phyloP scores from a whole-genome alignment of 1,140 invertebrate genomes.

The Aphis craccivora region DNA sequence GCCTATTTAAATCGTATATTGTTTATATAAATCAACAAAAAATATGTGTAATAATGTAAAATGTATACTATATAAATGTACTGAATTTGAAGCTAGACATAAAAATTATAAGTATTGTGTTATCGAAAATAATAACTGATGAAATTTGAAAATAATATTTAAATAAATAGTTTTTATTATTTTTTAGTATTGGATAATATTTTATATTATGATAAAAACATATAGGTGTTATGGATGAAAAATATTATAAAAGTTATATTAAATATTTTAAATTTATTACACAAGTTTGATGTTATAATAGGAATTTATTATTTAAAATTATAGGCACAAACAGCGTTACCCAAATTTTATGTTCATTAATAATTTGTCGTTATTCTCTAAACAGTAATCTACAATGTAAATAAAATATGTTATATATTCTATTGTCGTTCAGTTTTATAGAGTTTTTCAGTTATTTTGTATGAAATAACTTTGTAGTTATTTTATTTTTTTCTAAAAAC shows the following conservation, averaged over 20 bases:
- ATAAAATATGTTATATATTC: neutral
- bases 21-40: no score
- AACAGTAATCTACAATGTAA: neutral
- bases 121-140: neutral
- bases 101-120: neutral
- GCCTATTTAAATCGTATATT: neutral
- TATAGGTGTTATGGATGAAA: neutral
- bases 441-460: neutral
- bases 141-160: neutral
- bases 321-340: neutral
- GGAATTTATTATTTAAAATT: slow-evolving; percentile 7
- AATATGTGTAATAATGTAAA: neutral
- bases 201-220: neutral
- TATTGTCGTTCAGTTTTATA: neutral
- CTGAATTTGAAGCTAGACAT: neutral
- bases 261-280: slow-evolving; percentile 27
- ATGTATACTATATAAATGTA: neutral
- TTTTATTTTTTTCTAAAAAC: neutral
- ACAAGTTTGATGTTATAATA: neutral
- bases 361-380: neutral
- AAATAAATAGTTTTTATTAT: neutral
- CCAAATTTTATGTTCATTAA: neutral
- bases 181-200: neutral
- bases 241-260: slow-evolving; percentile 15
- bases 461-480: neutral